Evolutionary conservation across 2,888 invertebrate species (phyloP).

Genomic region (Melitaea athalia): DNA sequence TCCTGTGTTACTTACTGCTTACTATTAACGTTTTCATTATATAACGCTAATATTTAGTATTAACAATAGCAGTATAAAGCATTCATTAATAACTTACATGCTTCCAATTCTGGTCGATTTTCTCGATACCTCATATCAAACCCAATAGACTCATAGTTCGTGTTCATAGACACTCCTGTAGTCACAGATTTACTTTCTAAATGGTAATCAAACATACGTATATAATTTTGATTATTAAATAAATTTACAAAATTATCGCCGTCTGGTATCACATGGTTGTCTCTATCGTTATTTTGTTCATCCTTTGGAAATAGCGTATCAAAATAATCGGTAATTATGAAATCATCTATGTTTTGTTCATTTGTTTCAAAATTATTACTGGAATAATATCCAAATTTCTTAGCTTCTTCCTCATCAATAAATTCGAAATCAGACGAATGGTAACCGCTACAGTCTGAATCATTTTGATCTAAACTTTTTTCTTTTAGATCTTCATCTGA

Average conservation of each 20-base stretch:
- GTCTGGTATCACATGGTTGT: slow-evolving; percentile 52
- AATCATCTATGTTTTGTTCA: slow-evolving; percentile 18
- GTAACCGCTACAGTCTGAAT: slow-evolving; percentile 47
- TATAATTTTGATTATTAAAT: slow-evolving; percentile 51
- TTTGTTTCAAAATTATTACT: background rate
- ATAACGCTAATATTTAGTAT: too few relatives aligned
- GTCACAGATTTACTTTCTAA: slow-evolving; percentile 57
- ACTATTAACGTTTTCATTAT: too few relatives aligned
- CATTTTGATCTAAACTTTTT: background rate
- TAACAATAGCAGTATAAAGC: too few relatives aligned
- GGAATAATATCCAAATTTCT: slow-evolving; percentile 46
- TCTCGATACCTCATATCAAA: slow-evolving; percentile 46
- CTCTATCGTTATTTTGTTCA: slow-evolving; percentile 26
- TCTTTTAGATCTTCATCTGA: slow-evolving; percentile 19
- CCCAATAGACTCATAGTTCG: slow-evolving; percentile 50
- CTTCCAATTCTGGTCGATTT: background rate
- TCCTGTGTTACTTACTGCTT: too few relatives aligned
- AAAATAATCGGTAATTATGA: slow-evolving; percentile 20
- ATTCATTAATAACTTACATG: background rate
- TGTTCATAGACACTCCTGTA: slow-evolving; percentile 45
- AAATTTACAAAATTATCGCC: slow-evolving; percentile 53
- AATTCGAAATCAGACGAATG: slow-evolving; percentile 72
- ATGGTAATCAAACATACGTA: slow-evolving; percentile 16
- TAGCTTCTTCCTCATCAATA: slow-evolving; percentile 63
- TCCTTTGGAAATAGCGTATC: background rate